Conservation (phyloP, 2,888 invertebrate genomes). For the Formica aserva region DNA sequence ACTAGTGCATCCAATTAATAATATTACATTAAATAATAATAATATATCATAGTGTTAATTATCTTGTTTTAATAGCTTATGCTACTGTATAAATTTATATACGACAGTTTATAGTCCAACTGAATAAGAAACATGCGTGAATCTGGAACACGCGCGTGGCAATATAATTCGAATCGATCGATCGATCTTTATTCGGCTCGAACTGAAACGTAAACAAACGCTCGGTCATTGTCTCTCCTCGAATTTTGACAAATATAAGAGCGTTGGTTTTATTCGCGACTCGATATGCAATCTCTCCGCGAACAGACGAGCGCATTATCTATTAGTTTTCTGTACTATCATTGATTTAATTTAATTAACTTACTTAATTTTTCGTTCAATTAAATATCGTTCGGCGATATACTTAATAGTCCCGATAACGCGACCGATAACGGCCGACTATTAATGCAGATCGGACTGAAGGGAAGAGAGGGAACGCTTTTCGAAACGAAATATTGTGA, state of each 20-base stretch:
- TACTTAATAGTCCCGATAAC: slow-evolving; percentile 40
- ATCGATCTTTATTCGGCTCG: neutral
- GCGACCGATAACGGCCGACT: slow-evolving; percentile 28
- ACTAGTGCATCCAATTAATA: neutral
- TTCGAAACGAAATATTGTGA: neutral
- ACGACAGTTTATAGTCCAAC: neutral
- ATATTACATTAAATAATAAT: neutral
- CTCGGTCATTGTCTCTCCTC: neutral
- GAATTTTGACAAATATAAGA: neutral
- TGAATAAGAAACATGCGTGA: neutral
- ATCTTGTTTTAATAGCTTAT: neutral
- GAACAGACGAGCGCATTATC: neutral
- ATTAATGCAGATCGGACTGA: slow-evolving; percentile 44
- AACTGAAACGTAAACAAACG: neutral
- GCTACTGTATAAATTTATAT: neutral
- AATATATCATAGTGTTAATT: neutral
- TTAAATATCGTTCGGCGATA: neutral
- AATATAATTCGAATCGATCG: neutral
- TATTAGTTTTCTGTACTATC: neutral
- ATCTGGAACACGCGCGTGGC: neutral
- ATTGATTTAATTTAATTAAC: neutral
- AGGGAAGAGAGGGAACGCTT: neutral
- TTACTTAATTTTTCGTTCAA: slow-evolving; percentile 1
- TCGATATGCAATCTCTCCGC: neutral
- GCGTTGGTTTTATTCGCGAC: neutral